These are phyloP conservation scores for Siniperca undulata DNA, from an alignment of 2,797 vertebrate species.

Conservation along the genomic window DNA sequence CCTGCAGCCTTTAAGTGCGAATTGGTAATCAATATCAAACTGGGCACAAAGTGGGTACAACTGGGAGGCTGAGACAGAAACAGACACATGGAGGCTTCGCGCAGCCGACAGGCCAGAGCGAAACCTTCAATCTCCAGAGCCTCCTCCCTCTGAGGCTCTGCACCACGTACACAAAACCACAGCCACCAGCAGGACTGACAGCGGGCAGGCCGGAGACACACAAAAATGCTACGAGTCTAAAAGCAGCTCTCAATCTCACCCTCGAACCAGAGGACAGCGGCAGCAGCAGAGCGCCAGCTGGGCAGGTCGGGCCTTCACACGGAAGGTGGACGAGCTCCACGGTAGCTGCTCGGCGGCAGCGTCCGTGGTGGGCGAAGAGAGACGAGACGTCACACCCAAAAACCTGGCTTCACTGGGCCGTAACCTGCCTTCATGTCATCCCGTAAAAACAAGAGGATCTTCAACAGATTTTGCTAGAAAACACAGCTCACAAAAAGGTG, in stretches of 20 bases:
- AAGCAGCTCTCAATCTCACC: constrained; percentile 53
- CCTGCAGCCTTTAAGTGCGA: neutral
- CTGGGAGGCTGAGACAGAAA: neutral
- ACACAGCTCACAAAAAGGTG: neutral
- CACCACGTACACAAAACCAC: constrained; percentile 81
- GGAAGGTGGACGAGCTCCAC: neutral
- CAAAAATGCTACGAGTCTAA: constrained; percentile 67
- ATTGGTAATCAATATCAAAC: neutral
- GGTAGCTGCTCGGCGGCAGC: neutral
- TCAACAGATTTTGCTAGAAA: neutral
- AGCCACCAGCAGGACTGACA: constrained; percentile 54
- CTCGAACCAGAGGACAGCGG: constrained; percentile 27
- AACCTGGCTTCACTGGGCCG: neutral
- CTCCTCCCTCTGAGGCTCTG: constrained; percentile 53
- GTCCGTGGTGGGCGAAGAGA: neutral
- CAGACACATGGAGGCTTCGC: constrained; percentile 9
- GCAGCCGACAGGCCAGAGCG: neutral
- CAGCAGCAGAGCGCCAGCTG: constrained; percentile 31
- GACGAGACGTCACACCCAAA: neutral
- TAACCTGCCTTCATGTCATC: too few relatives aligned
- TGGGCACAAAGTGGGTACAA: neutral
- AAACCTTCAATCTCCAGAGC: constrained; percentile 38
- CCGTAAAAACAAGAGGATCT: neutral
- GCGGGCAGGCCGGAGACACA: constrained; percentile 48
- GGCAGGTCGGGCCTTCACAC: constrained; percentile 6